Evolutionary conservation across 30 jellyfish, hydroid and myxozoan genomes (phyloP), one percentile per base, ranked within the genome.

Genomic region (Rhopilema esculentum): DNA sequence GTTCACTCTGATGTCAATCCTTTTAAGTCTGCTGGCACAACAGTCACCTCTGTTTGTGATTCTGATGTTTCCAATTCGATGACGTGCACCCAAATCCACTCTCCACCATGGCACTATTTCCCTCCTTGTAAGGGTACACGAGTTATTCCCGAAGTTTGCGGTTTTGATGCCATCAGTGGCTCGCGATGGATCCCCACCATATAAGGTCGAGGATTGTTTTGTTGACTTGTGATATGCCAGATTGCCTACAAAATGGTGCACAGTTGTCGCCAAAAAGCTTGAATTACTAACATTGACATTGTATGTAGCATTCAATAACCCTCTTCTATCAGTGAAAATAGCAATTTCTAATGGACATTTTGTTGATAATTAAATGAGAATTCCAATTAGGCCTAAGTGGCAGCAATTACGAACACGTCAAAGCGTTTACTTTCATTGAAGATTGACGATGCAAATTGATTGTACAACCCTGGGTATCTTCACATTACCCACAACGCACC

Each of bases 41-140:
- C 93, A 84, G 49, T 84, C 93, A 9, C 75, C 93, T 62, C 93
- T 75, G 70, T 84, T 84, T 0, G 87, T 52, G 6, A 84, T 15
- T 27, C 33, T 73, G 8, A 84, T 29, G 20, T 72, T 57, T 0
- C 93, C 93, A 72, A 84, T 40, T 0, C 64, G 72, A 40, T 84
- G 93, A 0, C 66, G 23, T 8, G 72, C 63, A 4, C 93, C 93
- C 29, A 84, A 76, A 24, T 84, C 93, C 0, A 84, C 93, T 63
- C 93, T 29, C 93, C 93, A 84, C 93, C 93, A 84, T 21, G 93
- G 93, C 27, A 49, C n/a, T 18, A 25, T 26, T 33, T 84, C 79
- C 64, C 87, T 84, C 27, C 16, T 22, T 17, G 93, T 84, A 71
- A 29, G 67, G 27, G 93, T 28, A 63, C 93, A 84, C 1, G 93